These are phyloP conservation scores for Phymatocera aterrima DNA, from an alignment of 2,888 invertebrate genomes.

Conservation along the genomic window DNA sequence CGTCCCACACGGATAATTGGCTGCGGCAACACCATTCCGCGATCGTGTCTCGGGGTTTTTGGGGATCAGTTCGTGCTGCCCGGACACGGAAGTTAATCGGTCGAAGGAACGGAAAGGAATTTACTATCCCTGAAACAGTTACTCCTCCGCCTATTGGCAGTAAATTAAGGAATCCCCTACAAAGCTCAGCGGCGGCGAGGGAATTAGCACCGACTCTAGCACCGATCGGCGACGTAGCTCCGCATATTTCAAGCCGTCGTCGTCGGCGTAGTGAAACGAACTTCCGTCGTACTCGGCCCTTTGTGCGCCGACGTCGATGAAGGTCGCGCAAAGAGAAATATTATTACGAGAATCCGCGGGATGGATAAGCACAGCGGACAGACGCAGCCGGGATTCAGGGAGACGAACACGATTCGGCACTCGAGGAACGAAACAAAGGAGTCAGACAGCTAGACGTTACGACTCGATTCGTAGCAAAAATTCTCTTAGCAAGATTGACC, in stretches of 20 bases:
- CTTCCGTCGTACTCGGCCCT: neutral
- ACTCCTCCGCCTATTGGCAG: neutral
- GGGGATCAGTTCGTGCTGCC: neutral
- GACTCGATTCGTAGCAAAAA: neutral
- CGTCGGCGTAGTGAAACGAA: neutral
- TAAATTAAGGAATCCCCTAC: slow-evolving; percentile 27
- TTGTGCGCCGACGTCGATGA: no score
- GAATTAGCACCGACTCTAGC: neutral
- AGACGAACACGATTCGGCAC: neutral
- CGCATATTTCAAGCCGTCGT: neutral
- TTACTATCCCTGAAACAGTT: slow-evolving; percentile 29
- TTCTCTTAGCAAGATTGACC: slow-evolving; percentile 10
- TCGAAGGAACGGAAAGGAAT: slow-evolving; percentile 1
- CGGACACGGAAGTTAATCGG: slow-evolving; percentile 16
- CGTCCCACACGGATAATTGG: slow-evolving; percentile 29
- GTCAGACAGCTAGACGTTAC: neutral
- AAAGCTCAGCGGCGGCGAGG: neutral
- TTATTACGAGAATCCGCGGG: no score
- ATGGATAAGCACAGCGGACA: neutral
- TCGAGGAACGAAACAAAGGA: neutral
- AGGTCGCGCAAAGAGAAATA: no score
- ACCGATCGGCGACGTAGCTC: neutral
- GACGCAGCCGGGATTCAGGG: neutral
- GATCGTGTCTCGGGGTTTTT: slow-evolving; percentile 29
- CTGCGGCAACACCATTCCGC: neutral